These are phyloP conservation scores for Tethya wilhelma DNA, from an alignment of 37 sponge, comb jelly and placozoan species.

Conservation along the genomic window DNA sequence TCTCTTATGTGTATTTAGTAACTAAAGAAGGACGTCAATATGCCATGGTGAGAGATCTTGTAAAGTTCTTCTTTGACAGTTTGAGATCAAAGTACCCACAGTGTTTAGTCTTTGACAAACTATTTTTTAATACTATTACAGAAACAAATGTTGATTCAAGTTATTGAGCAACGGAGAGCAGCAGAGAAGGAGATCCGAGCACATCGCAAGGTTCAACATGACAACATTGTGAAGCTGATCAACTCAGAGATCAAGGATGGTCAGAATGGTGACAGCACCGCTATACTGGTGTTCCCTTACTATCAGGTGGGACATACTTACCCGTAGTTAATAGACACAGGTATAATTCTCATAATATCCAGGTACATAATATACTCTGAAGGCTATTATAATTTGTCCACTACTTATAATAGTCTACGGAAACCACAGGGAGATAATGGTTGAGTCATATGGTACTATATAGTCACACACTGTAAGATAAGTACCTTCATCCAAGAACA, in stretches of 20 bases:
- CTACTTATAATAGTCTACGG: too few species aligned
- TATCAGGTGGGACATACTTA: slow-evolving; percentile 54
- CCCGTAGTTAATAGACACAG: too few species aligned
- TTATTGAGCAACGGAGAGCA: slow-evolving; percentile 76
- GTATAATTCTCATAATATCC: too few species aligned
- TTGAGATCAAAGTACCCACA: neutral
- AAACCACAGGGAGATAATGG: too few species aligned
- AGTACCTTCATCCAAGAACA: too few species aligned
- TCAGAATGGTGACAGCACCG: slow-evolving; percentile 10
- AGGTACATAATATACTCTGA: too few species aligned
- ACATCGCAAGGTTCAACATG: slow-evolving; percentile 51
- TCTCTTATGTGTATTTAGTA: slow-evolving; percentile 86
- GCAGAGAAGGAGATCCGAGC: slow-evolving; percentile 66
- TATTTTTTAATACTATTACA: neutral
- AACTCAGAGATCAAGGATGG: slow-evolving; percentile 39
- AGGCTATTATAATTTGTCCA: too few species aligned
- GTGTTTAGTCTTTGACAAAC: neutral
- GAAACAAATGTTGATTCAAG: slow-evolving; percentile 80
- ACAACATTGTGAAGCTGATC: slow-evolving; percentile 66
- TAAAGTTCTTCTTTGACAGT: neutral
- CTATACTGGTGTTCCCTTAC: slow-evolving; percentile 82
- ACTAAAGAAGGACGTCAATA: slow-evolving; percentile 35
- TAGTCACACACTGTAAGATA: too few species aligned
- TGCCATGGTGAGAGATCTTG: slow-evolving; percentile 68
- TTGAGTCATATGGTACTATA: too few species aligned